Percentiles rank a stretch among this genome's conserved stretches.
These are phyloP conservation scores for Ctenicera cuprea DNA, from an alignment of 2,888 invertebrate genomes.

Conservation along the genomic window DNA sequence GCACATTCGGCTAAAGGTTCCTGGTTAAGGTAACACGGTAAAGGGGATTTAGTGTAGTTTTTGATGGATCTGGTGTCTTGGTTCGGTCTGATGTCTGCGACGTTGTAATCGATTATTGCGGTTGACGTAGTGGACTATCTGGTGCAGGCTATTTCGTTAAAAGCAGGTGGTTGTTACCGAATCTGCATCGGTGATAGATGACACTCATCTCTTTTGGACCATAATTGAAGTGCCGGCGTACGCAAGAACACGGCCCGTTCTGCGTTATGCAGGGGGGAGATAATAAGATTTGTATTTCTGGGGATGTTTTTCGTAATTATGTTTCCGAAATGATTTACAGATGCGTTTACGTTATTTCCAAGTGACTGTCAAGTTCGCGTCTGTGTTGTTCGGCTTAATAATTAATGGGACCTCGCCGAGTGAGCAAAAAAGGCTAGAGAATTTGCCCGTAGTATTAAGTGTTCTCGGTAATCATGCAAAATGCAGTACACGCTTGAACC, in stretches of 20 bases:
- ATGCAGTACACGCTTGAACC: constrained; percentile 53
- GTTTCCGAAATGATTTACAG: constrained; percentile 61
- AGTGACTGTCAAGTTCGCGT: constrained; percentile 31
- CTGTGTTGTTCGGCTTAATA: constrained; percentile 25
- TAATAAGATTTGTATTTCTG: constrained; percentile 42
- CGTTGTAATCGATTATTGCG: constrained; percentile 57
- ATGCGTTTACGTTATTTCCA: constrained; percentile 55
- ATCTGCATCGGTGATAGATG: constrained; percentile 58
- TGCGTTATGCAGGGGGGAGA: constrained; percentile 59
- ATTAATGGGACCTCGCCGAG: constrained; percentile 17
- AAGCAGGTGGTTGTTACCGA: constrained; percentile 58
- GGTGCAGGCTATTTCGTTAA: constrained; percentile 43
- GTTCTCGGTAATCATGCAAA: constrained; percentile 54
- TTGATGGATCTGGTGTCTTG: constrained; percentile 38
- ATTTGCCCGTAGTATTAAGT: constrained; percentile 30
- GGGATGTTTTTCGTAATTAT: constrained; percentile 61
- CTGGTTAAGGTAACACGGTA: constrained; percentile 13
- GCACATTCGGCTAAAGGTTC: background rate
- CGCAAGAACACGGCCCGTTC: constrained; percentile 29
- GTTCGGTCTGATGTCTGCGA: constrained; percentile 12
- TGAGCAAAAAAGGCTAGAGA: constrained; percentile 19
- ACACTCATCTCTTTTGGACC: constrained; percentile 46
- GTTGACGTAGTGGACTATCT: constrained; percentile 56
- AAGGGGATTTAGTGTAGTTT: constrained; percentile 30
- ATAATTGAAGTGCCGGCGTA: constrained; percentile 31